phyloP scores from a whole-genome alignment of 1,140 invertebrate genomes.

The Drosophila mauritiana region DNA sequence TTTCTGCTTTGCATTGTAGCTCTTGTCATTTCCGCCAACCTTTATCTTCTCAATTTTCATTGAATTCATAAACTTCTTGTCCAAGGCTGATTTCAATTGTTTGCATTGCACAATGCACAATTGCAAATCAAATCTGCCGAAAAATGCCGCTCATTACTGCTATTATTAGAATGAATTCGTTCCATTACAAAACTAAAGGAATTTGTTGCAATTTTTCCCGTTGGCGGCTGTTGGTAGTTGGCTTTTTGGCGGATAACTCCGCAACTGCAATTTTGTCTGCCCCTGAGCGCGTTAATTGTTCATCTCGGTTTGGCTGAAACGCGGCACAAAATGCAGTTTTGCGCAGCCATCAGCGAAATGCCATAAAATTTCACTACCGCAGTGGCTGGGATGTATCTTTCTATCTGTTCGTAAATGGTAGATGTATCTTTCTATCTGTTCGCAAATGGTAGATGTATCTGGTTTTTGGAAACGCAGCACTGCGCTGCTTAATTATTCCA shows the following conservation, averaged over 20 bases:
- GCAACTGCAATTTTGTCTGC: constrained; percentile 40
- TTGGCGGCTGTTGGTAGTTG: constrained; percentile 4
- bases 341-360: constrained; percentile 50
- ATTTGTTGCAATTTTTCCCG: constrained; percentile 26
- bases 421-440: constrained; percentile 1
- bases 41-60: constrained; percentile 1
- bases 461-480: constrained; percentile 46
- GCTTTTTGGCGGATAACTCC: constrained; percentile 19
- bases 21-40: neutral
- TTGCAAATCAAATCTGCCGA: constrained; percentile 34
- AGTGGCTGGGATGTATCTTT: constrained; percentile 19
- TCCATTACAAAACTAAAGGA: constrained; percentile 24
- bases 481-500: constrained; percentile 56
- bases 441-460: too few species aligned
- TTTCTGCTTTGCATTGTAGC: neutral
- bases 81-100: constrained; percentile 23
- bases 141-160: constrained; percentile 32
- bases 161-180: constrained; percentile 45
- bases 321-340: constrained; percentile 21
- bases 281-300: constrained; percentile 50
- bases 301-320: constrained; percentile 25
- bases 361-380: constrained; percentile 40
- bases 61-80: constrained; percentile 11
- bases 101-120: constrained; percentile 28
- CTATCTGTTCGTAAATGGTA: constrained; percentile 24